Percentiles rank a stretch among this genome's conserved stretches.
Conservation (phyloP, 1,140 invertebrate species). For the Wasmannia auropunctata region DNA sequence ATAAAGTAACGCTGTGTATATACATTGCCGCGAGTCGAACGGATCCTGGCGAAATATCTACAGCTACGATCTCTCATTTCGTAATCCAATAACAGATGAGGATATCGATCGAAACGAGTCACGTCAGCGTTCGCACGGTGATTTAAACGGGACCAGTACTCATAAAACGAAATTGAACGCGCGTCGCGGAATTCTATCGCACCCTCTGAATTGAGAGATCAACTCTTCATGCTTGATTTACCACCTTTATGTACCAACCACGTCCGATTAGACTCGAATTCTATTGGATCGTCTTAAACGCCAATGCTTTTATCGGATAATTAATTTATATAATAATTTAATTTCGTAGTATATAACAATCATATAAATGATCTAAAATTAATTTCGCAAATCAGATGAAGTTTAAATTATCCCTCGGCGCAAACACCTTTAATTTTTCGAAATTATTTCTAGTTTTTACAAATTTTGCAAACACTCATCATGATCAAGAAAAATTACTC, state of each 20-base stretch:
- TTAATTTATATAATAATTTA: no score
- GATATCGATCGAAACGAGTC: background rate
- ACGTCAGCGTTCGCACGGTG: background rate
- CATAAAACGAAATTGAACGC: background rate
- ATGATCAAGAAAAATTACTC: background rate
- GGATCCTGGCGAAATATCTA: background rate
- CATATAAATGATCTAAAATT: background rate
- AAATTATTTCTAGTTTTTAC: background rate
- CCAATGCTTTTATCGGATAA: background rate
- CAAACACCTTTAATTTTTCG: background rate
- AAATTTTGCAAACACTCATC: background rate
- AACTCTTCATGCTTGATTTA: background rate
- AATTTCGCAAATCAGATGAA: background rate
- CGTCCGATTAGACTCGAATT: slow-evolving; percentile 4
- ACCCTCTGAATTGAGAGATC: background rate
- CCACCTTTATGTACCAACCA: background rate
- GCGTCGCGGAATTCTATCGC: background rate
- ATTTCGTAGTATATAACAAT: background rate
- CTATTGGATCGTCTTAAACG: background rate
- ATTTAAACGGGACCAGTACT: slow-evolving; percentile 33
- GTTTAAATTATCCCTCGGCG: background rate
- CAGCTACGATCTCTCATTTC: background rate
- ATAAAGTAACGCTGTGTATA: slow-evolving; percentile 29
- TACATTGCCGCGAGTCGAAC: slow-evolving; percentile 40
- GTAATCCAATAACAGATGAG: background rate